phyloP scores from a whole-genome alignment of 2,113 vertebrate species.

The Periophthalmodon schlosseri region DNA sequence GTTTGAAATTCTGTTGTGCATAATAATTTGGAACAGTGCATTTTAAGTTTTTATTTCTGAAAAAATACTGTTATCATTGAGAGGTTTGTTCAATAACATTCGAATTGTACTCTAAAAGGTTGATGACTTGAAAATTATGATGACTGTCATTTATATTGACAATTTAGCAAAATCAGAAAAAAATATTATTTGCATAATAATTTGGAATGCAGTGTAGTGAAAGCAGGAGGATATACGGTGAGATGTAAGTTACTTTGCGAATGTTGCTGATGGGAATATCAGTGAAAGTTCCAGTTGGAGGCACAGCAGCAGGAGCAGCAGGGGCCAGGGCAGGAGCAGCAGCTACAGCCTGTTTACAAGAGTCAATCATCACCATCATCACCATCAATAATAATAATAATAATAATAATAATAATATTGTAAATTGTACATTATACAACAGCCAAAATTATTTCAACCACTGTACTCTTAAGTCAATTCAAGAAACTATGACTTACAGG shows the following conservation, averaged over 20 bases:
- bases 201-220: neutral
- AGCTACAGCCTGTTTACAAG: conserved; percentile 30
- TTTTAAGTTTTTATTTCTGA: too few species aligned
- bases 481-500: conserved; percentile 80
- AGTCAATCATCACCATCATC: conserved; percentile 8
- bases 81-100: too few species aligned
- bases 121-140: too few species aligned
- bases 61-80: too few species aligned
- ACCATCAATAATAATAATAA: neutral
- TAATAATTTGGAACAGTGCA: too few species aligned
- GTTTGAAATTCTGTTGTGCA: too few species aligned
- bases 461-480: neutral
- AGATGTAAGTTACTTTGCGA: conserved; percentile 78
- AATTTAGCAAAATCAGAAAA: too few species aligned
- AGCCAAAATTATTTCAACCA: neutral
- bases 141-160: too few species aligned
- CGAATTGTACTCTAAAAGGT: too few species aligned
- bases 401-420: too few species aligned
- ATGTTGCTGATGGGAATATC: conserved; percentile 96
- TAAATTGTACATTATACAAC: neutral
- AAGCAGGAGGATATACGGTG: neutral
- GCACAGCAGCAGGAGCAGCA: conserved; percentile 57
- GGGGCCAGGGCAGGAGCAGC: conserved; percentile 47
- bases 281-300: conserved; percentile 87
- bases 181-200: too few species aligned